Conservation (phyloP, 2,113 vertebrate species). For the Choloepus hoffmanni region DNA sequence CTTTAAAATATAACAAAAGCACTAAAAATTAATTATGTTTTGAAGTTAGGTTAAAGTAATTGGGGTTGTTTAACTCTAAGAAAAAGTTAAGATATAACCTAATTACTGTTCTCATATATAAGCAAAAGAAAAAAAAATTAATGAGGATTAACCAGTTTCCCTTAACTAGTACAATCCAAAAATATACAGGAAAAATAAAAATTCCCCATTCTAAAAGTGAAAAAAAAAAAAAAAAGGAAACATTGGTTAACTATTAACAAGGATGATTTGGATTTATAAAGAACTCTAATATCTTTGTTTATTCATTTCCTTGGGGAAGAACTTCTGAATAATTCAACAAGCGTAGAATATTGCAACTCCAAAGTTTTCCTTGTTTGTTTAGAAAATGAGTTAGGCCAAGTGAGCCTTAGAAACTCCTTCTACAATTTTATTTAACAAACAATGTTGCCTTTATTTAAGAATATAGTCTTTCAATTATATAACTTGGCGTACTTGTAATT, state of each 20-base stretch:
- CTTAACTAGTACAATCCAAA: background rate
- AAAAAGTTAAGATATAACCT: background rate
- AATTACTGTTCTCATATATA: slow-evolving; percentile 10
- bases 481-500: background rate
- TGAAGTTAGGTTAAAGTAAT: background rate
- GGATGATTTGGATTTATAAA: background rate
- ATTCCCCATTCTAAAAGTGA: background rate
- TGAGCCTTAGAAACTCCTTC: background rate
- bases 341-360: background rate
- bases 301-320: background rate
- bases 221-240: background rate
- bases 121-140: background rate
- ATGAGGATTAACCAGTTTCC: background rate
- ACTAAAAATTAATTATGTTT: background rate
- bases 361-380: background rate
- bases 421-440: background rate
- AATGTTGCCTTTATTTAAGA: background rate
- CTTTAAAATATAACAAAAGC: background rate
- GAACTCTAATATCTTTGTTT: background rate
- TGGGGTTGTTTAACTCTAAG: background rate
- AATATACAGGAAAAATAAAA: background rate
- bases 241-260: background rate
- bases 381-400: background rate
- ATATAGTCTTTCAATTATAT: background rate
- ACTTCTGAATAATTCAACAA: background rate